Evolutionary conservation across 2,797 vertebrate genomes (phyloP).

Genomic region (Meriones psammophilus): DNA sequence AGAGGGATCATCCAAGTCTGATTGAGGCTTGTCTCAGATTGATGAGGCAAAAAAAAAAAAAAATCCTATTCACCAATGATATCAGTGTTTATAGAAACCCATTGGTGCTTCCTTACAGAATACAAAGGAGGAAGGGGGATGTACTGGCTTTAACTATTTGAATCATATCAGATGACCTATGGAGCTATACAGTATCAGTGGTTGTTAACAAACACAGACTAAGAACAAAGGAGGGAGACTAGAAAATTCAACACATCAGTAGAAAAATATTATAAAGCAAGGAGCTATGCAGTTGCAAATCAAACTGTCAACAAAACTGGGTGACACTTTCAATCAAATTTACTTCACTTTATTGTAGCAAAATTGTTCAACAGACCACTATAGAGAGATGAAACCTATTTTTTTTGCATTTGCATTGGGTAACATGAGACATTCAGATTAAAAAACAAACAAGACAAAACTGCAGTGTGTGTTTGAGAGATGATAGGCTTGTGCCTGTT

Average conservation of each 20-base stretch:
- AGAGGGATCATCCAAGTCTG: not conserved
- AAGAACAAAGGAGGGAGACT: not conserved
- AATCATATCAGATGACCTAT: not conserved
- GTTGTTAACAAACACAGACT: not conserved
- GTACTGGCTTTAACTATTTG: not conserved
- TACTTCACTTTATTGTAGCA: slow-evolving; percentile 53
- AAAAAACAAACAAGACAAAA: not conserved
- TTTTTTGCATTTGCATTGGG: not conserved
- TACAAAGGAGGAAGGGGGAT: not conserved
- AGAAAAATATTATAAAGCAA: slow-evolving; percentile 1
- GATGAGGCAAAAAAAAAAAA: not conserved
- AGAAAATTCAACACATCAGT: not conserved
- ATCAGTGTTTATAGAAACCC: not conserved
- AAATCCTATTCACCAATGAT: not conserved
- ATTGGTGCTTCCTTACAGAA: not conserved
- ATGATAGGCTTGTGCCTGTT: not conserved
- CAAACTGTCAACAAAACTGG: slow-evolving; percentile 32
- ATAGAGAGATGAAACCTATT: slow-evolving; percentile 8
- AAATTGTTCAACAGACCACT: not conserved
- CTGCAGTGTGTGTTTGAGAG: not conserved
- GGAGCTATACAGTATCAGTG: not conserved
- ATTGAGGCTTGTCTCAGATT: not conserved
- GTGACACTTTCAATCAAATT: not conserved
- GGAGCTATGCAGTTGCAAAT: not conserved
- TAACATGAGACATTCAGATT: not conserved